Conservation (phyloP, 2,113 vertebrate species). For the Procapra przewalskii region DNA sequence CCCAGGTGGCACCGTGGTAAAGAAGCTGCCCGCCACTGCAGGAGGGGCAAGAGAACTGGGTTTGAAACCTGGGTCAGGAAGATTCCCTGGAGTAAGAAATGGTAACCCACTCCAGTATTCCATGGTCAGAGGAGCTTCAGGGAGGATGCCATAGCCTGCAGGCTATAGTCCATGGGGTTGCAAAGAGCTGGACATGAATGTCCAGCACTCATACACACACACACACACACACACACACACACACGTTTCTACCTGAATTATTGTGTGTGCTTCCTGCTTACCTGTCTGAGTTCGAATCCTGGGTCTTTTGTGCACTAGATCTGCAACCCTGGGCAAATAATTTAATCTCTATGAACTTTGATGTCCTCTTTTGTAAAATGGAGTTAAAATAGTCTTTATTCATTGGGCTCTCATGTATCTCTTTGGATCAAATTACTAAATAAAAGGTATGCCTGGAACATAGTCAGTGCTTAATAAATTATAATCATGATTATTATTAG, state of each 20-base stretch:
- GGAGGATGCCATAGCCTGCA: not conserved
- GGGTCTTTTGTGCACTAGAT: not conserved
- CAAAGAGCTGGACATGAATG: not conserved
- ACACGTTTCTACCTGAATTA: not conserved
- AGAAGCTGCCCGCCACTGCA: not conserved
- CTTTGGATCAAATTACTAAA: not conserved
- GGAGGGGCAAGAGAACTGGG: not conserved
- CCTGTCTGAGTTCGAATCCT: not conserved
- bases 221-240: not conserved
- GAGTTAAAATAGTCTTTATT: not conserved
- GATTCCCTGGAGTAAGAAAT: not conserved
- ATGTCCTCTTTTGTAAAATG: not conserved
- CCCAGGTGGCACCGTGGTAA: not conserved
- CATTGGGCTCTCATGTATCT: not conserved
- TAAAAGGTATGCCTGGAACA: not conserved
- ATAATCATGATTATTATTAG: not conserved
- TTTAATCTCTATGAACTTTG: not conserved
- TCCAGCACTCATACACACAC: not conserved
- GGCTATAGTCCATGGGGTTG: not conserved
- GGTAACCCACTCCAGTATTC: not conserved
- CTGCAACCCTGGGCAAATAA: not conserved
- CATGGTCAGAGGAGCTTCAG: not conserved
- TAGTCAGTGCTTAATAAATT: not conserved
- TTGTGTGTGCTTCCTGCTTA: not conserved
- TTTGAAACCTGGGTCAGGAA: not conserved